Evolutionary conservation across 1,140 invertebrate species (phyloP).

Genomic region (Drosophila lowei): DNA sequence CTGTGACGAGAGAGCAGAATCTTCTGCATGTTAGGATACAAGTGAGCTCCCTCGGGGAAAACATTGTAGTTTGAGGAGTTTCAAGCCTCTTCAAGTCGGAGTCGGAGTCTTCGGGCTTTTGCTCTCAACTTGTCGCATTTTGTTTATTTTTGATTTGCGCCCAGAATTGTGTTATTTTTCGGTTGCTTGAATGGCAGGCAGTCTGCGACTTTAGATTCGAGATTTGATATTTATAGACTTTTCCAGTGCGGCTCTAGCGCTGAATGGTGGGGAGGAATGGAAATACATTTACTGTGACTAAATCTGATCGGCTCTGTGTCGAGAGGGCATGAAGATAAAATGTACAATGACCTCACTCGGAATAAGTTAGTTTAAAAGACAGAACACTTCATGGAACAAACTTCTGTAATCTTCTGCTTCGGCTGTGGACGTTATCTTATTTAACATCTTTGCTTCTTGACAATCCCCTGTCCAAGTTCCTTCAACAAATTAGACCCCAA

Average conservation of each 20-base stretch:
- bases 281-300: not conserved
- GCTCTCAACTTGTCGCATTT: conserved; percentile 39
- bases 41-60: conserved; percentile 17
- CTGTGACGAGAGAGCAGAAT: conserved; percentile 23
- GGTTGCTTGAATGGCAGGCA: conserved; percentile 9
- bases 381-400: too few relatives aligned
- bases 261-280: not conserved
- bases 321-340: too few relatives aligned
- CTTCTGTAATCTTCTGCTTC: too few relatives aligned
- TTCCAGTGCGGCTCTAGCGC: not conserved
- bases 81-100: not conserved
- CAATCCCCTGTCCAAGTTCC: not conserved
- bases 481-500: not conserved
- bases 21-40: conserved; percentile 14
- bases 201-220: conserved; percentile 11
- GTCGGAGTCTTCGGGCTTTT: not conserved
- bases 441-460: not conserved
- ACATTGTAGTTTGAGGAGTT: conserved; percentile 22
- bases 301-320: too few relatives aligned
- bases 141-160: conserved; percentile 53
- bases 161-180: conserved; percentile 12
- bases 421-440: too few relatives aligned
- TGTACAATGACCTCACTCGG: too few relatives aligned
- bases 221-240: conserved; percentile 54
- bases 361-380: too few relatives aligned